Conservation (phyloP, 2,797 vertebrate species). For the Myiotriccus ornatus region DNA sequence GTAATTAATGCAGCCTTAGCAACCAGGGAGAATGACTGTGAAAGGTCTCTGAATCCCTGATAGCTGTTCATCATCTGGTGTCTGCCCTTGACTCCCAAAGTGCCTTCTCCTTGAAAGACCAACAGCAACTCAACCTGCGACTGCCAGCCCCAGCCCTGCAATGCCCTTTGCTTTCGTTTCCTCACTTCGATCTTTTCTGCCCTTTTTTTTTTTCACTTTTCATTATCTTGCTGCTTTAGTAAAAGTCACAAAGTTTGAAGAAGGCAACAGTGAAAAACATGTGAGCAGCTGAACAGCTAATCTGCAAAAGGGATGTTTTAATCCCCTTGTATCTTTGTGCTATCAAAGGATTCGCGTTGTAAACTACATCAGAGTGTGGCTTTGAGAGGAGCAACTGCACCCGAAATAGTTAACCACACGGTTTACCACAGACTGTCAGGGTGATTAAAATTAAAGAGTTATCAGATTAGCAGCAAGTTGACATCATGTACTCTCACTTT, state of each 20-base stretch:
- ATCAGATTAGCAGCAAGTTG: constrained; percentile 56
- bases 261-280: background rate
- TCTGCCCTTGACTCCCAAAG: background rate
- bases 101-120: background rate
- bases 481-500: constrained; percentile 64
- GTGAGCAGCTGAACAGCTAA: background rate
- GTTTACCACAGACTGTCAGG: constrained; percentile 67
- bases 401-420: constrained; percentile 69
- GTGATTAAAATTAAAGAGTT: constrained; percentile 69
- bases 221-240: background rate
- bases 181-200: background rate
- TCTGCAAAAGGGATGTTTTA: background rate
- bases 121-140: background rate
- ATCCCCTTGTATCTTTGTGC: background rate
- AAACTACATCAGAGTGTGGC: constrained; percentile 41
- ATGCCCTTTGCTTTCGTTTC: background rate
- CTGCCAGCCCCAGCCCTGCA: background rate
- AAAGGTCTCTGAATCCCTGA: background rate
- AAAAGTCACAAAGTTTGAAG: background rate
- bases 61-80: background rate
- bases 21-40: background rate
- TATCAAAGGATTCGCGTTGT: background rate
- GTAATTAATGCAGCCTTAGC: background rate
- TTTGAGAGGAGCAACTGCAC: constrained; percentile 10
- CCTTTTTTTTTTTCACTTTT: background rate